Percentiles rank a stretch among this genome's conserved stretches.
phyloP scores from a whole-genome alignment of 1,140 invertebrate species.

The Schlechtendalia chinensis region DNA sequence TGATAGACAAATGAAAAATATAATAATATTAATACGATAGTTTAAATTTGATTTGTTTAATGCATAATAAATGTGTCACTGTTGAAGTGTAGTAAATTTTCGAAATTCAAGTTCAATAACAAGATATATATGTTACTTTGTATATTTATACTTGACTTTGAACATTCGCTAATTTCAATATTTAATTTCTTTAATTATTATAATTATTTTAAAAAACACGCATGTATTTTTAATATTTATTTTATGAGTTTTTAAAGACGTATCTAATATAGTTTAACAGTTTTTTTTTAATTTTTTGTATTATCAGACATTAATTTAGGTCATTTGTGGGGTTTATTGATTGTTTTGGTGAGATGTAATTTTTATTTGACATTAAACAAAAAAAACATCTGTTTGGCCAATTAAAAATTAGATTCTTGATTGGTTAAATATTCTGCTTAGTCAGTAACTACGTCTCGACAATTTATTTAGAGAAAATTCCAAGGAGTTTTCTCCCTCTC shows the following conservation, averaged over 20 bases:
- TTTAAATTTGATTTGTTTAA: too few relatives aligned
- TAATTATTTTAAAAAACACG: conserved; percentile 1
- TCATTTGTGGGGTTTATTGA: background rate
- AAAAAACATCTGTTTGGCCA: background rate
- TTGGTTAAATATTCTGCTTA: background rate
- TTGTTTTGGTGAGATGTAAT: background rate
- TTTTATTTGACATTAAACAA: background rate
- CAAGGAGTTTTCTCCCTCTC: background rate
- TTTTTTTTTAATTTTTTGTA: too few relatives aligned
- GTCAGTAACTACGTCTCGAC: background rate
- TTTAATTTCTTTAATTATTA: background rate
- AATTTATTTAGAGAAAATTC: background rate
- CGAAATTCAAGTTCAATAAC: too few relatives aligned
- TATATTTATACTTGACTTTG: too few relatives aligned
- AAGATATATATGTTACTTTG: too few relatives aligned
- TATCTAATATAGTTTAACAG: too few relatives aligned
- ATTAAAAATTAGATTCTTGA: background rate
- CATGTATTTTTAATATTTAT: too few relatives aligned
- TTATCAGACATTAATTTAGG: background rate
- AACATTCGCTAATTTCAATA: background rate
- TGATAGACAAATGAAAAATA: too few relatives aligned
- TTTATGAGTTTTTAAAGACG: too few relatives aligned
- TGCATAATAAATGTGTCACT: too few relatives aligned
- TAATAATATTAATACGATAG: too few relatives aligned
- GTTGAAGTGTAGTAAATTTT: too few relatives aligned